A percentile compares a stretch with the other conserved stretches of the same genome.
These are phyloP conservation scores for Ceyx cyanopectus DNA, from an alignment of 2,113 vertebrate genomes.

Conservation along the genomic window DNA sequence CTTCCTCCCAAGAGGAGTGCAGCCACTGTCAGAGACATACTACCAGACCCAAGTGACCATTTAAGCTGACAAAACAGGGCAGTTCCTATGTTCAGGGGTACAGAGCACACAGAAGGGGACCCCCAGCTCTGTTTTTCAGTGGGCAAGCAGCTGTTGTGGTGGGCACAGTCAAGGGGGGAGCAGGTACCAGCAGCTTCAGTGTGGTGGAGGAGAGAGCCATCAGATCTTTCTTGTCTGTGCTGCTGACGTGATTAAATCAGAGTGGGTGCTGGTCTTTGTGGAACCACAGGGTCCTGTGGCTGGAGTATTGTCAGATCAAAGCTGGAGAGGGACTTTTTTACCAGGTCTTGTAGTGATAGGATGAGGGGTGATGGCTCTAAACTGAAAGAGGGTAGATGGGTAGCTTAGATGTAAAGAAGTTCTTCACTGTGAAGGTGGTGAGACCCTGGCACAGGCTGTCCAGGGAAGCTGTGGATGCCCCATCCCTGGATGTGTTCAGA, in stretches of 20 bases:
- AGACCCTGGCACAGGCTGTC: not conserved
- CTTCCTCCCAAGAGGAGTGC: constrained; percentile 30
- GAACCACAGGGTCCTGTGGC: constrained; percentile 1
- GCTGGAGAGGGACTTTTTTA: not conserved
- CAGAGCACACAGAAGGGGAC: not conserved
- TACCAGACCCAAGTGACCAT: not conserved
- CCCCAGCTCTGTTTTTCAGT: not conserved
- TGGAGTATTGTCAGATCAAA: not conserved
- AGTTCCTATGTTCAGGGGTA: not conserved
- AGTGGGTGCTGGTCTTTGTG: constrained; percentile 23
- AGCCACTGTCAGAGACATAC: constrained; percentile 15
- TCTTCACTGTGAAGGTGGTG: not conserved
- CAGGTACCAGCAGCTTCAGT: not conserved
- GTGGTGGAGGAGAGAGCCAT: not conserved
- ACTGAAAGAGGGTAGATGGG: not conserved
- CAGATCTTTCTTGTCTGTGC: not conserved
- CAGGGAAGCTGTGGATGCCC: not conserved
- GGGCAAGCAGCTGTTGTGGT: not conserved
- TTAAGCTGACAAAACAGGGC: constrained; percentile 15
- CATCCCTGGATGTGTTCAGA: not conserved
- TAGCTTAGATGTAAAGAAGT: not conserved
- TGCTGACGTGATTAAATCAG: constrained; percentile 10
- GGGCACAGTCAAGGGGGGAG: not conserved
- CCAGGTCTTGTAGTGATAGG: not conserved
- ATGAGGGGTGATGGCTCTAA: not conserved